Evolutionary conservation across 2,113 vertebrate genomes (phyloP).

Genomic region (Gymnarchus niloticus): DNA sequence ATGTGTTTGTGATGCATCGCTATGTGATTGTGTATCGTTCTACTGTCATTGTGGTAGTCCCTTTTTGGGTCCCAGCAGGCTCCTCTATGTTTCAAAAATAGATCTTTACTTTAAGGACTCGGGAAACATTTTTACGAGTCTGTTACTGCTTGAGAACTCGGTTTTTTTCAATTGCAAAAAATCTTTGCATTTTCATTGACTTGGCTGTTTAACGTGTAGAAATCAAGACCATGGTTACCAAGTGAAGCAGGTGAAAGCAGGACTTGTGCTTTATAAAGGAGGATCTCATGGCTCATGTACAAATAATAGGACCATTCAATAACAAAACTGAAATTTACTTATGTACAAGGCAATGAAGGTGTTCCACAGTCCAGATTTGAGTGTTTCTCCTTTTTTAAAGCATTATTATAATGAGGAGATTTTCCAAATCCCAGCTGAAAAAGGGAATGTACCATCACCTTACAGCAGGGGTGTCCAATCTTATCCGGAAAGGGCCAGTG

Average conservation of each 20-base stretch:
- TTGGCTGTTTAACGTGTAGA: neutral
- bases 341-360: neutral
- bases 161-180: neutral
- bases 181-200: neutral
- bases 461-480: too few relatives aligned
- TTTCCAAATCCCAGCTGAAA: neutral
- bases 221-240: neutral
- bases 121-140: neutral
- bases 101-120: neutral
- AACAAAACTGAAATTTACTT: neutral
- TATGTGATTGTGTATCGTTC: too few relatives aligned
- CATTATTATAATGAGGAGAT: neutral
- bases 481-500: too few relatives aligned
- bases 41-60: too few relatives aligned
- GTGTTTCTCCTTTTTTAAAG: neutral
- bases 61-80: too few relatives aligned
- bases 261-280: neutral
- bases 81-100: neutral
- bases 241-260: neutral
- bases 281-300: neutral
- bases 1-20: too few relatives aligned
- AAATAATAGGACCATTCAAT: neutral
- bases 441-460: too few relatives aligned
- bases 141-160: neutral
- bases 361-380: too few relatives aligned